Conservation (phyloP, 2,113 vertebrate genomes). For the Petroica traversi region DNA sequence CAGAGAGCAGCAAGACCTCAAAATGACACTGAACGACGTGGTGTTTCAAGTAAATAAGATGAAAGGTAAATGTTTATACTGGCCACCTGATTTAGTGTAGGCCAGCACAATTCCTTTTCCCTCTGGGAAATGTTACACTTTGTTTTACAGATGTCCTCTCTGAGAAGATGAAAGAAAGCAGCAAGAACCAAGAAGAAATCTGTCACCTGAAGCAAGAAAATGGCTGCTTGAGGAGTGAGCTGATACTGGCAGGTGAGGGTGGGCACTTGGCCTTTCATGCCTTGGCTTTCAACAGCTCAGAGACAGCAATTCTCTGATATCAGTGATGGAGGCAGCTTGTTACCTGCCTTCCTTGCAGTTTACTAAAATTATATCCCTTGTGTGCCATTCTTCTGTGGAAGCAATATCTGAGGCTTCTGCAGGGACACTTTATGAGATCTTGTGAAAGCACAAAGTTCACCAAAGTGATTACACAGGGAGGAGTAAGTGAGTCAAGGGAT, state of each 20-base stretch:
- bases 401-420: background rate
- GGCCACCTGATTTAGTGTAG: background rate
- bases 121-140: background rate
- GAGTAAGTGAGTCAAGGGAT: background rate
- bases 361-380: background rate
- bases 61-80: conserved; percentile 74
- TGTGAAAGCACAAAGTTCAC: background rate
- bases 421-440: background rate
- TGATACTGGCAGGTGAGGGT: conserved; percentile 75
- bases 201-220: conserved; percentile 86
- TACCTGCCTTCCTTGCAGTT: background rate
- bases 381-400: background rate
- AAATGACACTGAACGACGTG: conserved; percentile 68
- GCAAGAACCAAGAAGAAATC: conserved; percentile 83
- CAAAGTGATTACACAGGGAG: fast-evolving
- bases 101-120: background rate
- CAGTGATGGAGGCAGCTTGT: background rate
- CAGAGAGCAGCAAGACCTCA: conserved; percentile 79
- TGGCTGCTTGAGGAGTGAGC: conserved; percentile 74
- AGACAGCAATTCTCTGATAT: background rate
- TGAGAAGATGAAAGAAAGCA: conserved; percentile 84
- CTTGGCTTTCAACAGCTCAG: background rate
- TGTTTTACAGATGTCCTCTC: conserved; percentile 79
- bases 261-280: background rate
- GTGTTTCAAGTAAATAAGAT: conserved; percentile 70